These are phyloP conservation scores for Sitodiplosis mosellana DNA, from an alignment of 1,140 invertebrate species.

Conservation along the genomic window DNA sequence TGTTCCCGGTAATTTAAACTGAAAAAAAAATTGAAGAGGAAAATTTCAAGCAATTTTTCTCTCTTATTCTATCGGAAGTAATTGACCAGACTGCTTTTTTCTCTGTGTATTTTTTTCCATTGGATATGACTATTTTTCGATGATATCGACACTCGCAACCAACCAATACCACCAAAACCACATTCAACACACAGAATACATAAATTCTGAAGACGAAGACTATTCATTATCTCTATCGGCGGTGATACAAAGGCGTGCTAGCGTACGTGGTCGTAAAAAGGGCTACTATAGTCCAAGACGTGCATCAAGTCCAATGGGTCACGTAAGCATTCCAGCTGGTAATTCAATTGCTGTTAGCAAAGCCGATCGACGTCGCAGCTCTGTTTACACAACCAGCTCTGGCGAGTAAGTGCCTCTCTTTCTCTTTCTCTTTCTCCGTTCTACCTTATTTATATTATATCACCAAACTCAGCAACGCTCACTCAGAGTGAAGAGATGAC, in stretches of 20 bases:
- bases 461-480: too few species aligned
- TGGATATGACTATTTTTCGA: not conserved
- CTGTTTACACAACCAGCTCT: constrained; percentile 65
- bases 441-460: not conserved
- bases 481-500: too few species aligned
- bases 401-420: constrained; percentile 53
- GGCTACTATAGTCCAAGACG: constrained; percentile 35
- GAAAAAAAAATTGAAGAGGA: too few species aligned
- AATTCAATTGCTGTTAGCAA: not conserved
- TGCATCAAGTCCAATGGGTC: constrained; percentile 50
- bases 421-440: constrained; percentile 5
- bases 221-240: constrained; percentile 65
- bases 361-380: constrained; percentile 49
- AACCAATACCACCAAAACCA: not conserved
- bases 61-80: too few species aligned
- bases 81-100: not conserved
- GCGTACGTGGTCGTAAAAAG: constrained; percentile 34
- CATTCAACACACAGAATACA: not conserved
- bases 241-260: constrained; percentile 55
- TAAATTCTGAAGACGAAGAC: constrained; percentile 43
- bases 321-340: constrained; percentile 8
- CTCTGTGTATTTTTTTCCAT: not conserved
- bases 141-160: not conserved
- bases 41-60: too few species aligned
- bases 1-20: too few species aligned